phyloP scores from a whole-genome alignment of 2,888 invertebrate genomes.

The Trichopoda pennipes region DNA sequence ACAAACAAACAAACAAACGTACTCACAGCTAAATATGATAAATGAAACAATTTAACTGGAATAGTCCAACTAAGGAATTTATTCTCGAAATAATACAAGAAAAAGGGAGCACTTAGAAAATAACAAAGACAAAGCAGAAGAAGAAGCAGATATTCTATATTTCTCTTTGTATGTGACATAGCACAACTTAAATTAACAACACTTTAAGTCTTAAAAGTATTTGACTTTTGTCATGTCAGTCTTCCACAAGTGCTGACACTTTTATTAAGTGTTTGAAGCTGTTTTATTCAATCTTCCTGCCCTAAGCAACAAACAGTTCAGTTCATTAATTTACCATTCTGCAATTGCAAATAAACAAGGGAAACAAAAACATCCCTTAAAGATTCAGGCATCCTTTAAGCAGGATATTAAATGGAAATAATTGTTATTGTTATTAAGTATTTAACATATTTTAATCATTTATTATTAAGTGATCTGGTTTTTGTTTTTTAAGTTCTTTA shows the following conservation, averaged over 20 bases:
- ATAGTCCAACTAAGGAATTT: slow-evolving; percentile 42
- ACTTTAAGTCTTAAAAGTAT: slow-evolving; percentile 36
- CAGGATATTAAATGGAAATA: slow-evolving; percentile 51
- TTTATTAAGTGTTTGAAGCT: slow-evolving; percentile 59
- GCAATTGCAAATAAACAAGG: background rate
- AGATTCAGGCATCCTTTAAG: slow-evolving; percentile 2
- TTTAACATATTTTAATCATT: slow-evolving; percentile 77
- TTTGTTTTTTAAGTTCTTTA: background rate
- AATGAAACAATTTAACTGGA: slow-evolving; percentile 59
- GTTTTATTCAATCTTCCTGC: background rate
- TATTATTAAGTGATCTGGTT: slow-evolving; percentile 72
- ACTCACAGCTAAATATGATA: slow-evolving; percentile 51
- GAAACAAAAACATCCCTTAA: slow-evolving; percentile 28
- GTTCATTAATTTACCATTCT: slow-evolving; percentile 65
- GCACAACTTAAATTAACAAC: slow-evolving; percentile 66
- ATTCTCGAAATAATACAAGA: slow-evolving; percentile 26
- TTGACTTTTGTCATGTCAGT: slow-evolving; percentile 6
- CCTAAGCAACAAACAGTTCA: background rate
- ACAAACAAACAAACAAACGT: background rate
- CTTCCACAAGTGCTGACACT: slow-evolving; percentile 57
- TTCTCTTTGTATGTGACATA: slow-evolving; percentile 53
- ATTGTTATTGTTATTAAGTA: slow-evolving; percentile 60
- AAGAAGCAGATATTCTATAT: background rate
- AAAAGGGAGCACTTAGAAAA: slow-evolving; percentile 26
- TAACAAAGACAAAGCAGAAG: too few relatives aligned